Conservation (phyloP, 2,113 vertebrate genomes). For the Canis aureus region DNA sequence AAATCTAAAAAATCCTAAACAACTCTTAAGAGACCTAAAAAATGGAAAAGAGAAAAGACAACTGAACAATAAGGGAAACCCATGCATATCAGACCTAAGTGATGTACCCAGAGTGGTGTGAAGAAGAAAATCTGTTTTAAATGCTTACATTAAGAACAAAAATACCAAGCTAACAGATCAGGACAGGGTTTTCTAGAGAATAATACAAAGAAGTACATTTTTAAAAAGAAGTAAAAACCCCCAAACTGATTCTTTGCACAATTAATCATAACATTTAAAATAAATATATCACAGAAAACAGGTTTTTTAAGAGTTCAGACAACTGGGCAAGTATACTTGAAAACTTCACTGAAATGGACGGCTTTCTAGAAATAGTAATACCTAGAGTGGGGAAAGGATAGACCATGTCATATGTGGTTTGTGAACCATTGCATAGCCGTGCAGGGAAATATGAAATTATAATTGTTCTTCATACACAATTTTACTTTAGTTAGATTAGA, state of each 20-base stretch:
- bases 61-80: neutral
- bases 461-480: neutral
- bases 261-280: neutral
- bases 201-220: neutral
- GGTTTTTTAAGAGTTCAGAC: neutral
- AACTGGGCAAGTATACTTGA: neutral
- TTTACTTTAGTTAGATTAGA: neutral
- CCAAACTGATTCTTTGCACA: neutral
- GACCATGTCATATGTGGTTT: neutral
- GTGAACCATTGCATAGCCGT: neutral
- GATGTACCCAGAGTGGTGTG: neutral
- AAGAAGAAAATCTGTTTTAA: neutral
- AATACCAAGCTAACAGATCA: neutral
- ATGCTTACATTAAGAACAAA: neutral
- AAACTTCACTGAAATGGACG: neutral
- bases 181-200: neutral
- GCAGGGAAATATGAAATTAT: neutral
- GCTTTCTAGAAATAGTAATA: conserved; percentile 3
- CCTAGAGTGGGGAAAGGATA: neutral
- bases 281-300: neutral
- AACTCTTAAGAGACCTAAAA: neutral
- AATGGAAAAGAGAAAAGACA: neutral
- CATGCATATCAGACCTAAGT: neutral
- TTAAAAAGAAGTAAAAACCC: neutral
- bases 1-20: conserved; percentile 1